These are phyloP conservation scores for Xenentodon cancila DNA, from an alignment of 2,797 vertebrate species.

Conservation along the genomic window DNA sequence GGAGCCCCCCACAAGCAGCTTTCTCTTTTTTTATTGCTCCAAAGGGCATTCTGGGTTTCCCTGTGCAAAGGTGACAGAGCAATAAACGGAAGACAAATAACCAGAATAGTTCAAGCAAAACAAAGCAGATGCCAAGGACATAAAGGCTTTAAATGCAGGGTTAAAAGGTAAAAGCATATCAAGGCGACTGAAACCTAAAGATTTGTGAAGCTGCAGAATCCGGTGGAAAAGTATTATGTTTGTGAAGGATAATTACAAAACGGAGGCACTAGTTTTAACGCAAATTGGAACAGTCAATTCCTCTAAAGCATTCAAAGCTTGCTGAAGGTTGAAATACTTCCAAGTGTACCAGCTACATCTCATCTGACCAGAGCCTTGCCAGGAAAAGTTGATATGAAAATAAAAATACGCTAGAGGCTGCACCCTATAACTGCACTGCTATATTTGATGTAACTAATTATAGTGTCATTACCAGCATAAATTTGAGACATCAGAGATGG, in stretches of 20 bases:
- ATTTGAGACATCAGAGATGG: too few species aligned
- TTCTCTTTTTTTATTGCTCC: background rate
- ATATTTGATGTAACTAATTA: too few species aligned
- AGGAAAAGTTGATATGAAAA: background rate
- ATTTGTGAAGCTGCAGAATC: background rate
- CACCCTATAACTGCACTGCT: background rate
- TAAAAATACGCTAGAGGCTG: background rate
- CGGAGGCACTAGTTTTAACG: background rate
- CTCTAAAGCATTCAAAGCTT: too few species aligned
- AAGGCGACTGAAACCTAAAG: too few species aligned
- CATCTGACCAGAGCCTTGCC: background rate
- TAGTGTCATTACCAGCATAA: too few species aligned
- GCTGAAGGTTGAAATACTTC: background rate
- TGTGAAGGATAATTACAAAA: background rate
- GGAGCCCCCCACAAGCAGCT: too few species aligned
- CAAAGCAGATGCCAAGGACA: background rate
- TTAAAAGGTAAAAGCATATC: background rate
- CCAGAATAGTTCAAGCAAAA: background rate
- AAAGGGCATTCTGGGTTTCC: background rate
- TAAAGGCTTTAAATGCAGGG: background rate
- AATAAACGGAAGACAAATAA: slow-evolving; percentile 14
- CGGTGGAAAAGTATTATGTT: background rate
- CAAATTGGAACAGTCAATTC: too few species aligned
- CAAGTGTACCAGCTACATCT: background rate
- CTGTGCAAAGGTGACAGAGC: slow-evolving; percentile 42